Evolutionary conservation across 1,140 invertebrate genomes (phyloP), one percentile per base, ranked within the genome.

Genomic region (Marisa cornuarietis): DNA sequence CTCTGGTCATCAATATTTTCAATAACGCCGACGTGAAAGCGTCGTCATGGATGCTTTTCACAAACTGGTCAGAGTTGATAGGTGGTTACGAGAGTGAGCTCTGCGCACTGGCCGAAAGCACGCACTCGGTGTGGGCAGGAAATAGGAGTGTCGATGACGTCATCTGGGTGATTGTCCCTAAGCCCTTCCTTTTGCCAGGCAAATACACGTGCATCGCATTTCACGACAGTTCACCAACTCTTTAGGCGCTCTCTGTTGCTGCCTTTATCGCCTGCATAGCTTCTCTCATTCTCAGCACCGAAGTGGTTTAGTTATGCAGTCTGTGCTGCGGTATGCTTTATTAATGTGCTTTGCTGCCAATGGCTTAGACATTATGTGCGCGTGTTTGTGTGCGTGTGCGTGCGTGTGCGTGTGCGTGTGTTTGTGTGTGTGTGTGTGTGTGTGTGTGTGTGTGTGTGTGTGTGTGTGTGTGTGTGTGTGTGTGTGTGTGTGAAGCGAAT

Each of bases 391-490:
- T 72, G 71, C 52, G 31, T 72, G 42, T 51, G 71, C 18, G 71
- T 72, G 71, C 18, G 71, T 72, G 71, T 72, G 49, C 51, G 71
- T 51, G 71, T 51, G 42, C 9, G 42, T 52, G 71, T 24, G 26
- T 18, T 49, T 52, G 71, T 72, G 31, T 22, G 42, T 72, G 71
- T 20, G 71, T 51, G 11, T 6, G 71, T 51, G 42, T 20, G 71
- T 72, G 71, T 72, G 71, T 18, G 10, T 51, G 42, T 49, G 71
- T 51, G 71, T 72, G 71, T 51, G 71, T 72, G 71, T 72, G 49
- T 72, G 71, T 51, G 71, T 51, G 42, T 13, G 42, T 52, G 71
- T 24, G 26, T 18, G 42, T 72, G 42, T 72, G n/a, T 16, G 20
- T 13, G 42, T 72, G 71, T 72, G 31, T 72, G 42, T 51, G 71